Evolutionary conservation across 2,113 vertebrate genomes (phyloP).

Genomic region (Cisticola juncidis): DNA sequence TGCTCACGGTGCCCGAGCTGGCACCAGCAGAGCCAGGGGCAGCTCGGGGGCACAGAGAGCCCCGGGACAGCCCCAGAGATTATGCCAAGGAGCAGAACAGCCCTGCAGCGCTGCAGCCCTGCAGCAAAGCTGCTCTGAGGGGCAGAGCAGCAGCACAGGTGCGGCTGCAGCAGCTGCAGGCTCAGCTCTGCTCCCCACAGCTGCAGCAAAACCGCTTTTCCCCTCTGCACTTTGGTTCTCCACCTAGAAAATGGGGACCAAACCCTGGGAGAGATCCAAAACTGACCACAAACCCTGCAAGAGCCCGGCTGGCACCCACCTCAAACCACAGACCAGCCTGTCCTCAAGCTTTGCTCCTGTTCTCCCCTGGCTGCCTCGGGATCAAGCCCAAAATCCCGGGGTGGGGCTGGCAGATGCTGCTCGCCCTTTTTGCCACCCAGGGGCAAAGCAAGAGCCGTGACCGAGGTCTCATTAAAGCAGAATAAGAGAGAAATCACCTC

Average conservation of each 20-base stretch:
- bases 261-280: not conserved
- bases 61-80: not conserved
- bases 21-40: not conserved
- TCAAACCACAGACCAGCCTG: accelerated
- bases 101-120: too few species aligned
- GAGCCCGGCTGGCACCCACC: not conserved
- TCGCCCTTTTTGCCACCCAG: not conserved
- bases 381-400: accelerated
- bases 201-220: not conserved
- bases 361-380: not conserved
- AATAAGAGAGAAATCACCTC: not conserved
- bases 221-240: not conserved
- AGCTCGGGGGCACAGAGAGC: not conserved
- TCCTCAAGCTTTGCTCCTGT: not conserved
- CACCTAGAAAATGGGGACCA: not conserved
- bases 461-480: not conserved
- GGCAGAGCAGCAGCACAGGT: not conserved
- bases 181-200: not conserved
- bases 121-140: not conserved
- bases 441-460: not conserved
- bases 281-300: not conserved
- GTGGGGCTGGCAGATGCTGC: not conserved
- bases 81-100: not conserved
- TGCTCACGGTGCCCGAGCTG: not conserved
- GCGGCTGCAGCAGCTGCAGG: accelerated